These are phyloP conservation scores for Agelaius tricolor DNA, from an alignment of 2,113 vertebrate genomes.

Conservation along the genomic window DNA sequence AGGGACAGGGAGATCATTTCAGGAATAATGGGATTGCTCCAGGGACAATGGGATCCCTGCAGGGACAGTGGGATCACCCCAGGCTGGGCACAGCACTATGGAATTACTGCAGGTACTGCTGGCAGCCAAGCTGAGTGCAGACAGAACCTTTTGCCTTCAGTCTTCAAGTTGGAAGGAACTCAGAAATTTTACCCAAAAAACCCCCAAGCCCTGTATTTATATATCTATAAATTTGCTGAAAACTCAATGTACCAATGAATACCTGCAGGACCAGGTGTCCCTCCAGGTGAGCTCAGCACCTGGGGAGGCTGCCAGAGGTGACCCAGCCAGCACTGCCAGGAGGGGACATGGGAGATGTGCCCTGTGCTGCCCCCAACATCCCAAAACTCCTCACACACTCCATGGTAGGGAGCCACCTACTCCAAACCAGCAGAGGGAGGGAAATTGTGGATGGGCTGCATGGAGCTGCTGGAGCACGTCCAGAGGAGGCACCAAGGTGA, in stretches of 20 bases:
- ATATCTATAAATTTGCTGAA: accelerated
- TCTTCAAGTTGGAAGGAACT: neutral
- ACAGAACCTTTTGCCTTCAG: neutral
- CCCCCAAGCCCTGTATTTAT: neutral
- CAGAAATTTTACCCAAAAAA: neutral
- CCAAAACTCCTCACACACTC: accelerated
- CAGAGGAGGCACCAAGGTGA: neutral
- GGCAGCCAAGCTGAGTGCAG: neutral
- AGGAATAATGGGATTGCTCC: accelerated
- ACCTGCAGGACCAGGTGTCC: neutral
- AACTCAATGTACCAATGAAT: accelerated
- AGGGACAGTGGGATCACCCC: accelerated
- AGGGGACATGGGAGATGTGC: neutral
- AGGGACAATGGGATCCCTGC: accelerated
- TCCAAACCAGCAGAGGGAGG: neutral
- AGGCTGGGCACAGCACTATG: accelerated
- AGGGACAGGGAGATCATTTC: accelerated
- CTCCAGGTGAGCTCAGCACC: neutral
- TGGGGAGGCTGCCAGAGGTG: neutral
- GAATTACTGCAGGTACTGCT: neutral
- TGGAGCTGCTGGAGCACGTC: neutral
- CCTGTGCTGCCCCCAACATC: neutral
- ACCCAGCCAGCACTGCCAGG: neutral
- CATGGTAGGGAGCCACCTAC: accelerated
- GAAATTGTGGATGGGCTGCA: neutral